Percentiles rank a stretch among this genome's conserved stretches.
Conservation (phyloP, 1,140 invertebrate species). For the Drosophila arizonae region DNA sequence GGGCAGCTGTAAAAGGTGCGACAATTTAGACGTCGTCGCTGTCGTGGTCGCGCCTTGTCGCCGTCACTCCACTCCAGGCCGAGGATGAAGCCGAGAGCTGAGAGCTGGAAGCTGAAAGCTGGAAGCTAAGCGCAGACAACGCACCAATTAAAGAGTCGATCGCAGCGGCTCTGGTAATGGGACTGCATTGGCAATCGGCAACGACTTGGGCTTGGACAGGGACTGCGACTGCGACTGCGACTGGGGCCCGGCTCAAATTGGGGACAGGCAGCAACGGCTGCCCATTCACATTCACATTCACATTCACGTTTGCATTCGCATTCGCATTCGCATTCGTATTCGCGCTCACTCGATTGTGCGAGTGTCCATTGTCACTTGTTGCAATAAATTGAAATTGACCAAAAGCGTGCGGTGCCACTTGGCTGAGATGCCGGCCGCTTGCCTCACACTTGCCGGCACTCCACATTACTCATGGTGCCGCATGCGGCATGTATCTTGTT, state of each 20-base stretch:
- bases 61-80: constrained; percentile 31
- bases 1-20: constrained; percentile 43
- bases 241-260: constrained; percentile 33
- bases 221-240: not conserved
- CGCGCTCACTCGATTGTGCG: constrained; percentile 36
- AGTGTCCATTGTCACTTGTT: constrained; percentile 51
- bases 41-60: constrained; percentile 46
- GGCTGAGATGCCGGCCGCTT: not conserved
- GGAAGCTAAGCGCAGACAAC: constrained; percentile 7
- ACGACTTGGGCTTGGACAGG: not conserved
- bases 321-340: constrained; percentile 1
- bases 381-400: constrained; percentile 52
- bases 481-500: constrained; percentile 39
- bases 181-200: not conserved
- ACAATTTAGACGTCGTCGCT: constrained; percentile 50
- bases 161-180: constrained; percentile 11
- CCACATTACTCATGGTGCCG: constrained; percentile 8
- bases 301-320: constrained; percentile 1
- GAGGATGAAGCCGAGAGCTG: not conserved
- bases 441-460: not conserved
- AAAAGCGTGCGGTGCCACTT: constrained; percentile 41
- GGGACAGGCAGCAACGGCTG: constrained; percentile 14
- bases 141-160: constrained; percentile 51
- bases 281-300: constrained; percentile 12
- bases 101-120: too few species aligned